These are phyloP conservation scores for Xiphorhynchus erythropygius DNA, from an alignment of 2,797 vertebrate genomes.

Conservation along the genomic window DNA sequence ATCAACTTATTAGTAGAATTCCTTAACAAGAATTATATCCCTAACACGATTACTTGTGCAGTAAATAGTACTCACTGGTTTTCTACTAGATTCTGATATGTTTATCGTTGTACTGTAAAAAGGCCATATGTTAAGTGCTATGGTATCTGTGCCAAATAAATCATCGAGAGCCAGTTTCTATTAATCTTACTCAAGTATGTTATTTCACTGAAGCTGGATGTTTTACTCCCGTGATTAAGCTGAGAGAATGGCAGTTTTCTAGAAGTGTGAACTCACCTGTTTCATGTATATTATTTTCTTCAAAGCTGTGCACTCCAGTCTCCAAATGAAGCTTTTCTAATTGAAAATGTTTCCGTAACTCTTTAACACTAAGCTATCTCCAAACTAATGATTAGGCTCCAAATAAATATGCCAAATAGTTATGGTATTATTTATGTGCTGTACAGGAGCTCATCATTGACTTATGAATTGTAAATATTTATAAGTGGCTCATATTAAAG, in stretches of 20 bases:
- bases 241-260: neutral
- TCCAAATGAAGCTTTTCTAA: neutral
- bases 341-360: slow-evolving; percentile 50
- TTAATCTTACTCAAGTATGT: neutral
- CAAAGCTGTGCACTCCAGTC: neutral
- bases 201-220: neutral
- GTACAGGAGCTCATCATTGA: slow-evolving; percentile 62
- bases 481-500: slow-evolving; percentile 79
- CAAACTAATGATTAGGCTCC: slow-evolving; percentile 43
- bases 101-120: neutral
- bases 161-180: neutral
- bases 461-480: slow-evolving; percentile 80
- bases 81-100: neutral
- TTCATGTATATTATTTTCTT: slow-evolving; percentile 2
- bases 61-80: neutral
- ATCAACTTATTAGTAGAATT: neutral
- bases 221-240: neutral
- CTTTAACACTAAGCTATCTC: slow-evolving; percentile 24
- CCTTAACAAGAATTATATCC: neutral
- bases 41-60: neutral
- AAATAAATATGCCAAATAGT: slow-evolving; percentile 63
- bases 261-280: neutral
- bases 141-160: slow-evolving; percentile 17
- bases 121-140: neutral
- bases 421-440: slow-evolving; percentile 63